These are phyloP conservation scores for Acanthornis magna DNA, from an alignment of 2,797 vertebrate genomes.

Conservation along the genomic window DNA sequence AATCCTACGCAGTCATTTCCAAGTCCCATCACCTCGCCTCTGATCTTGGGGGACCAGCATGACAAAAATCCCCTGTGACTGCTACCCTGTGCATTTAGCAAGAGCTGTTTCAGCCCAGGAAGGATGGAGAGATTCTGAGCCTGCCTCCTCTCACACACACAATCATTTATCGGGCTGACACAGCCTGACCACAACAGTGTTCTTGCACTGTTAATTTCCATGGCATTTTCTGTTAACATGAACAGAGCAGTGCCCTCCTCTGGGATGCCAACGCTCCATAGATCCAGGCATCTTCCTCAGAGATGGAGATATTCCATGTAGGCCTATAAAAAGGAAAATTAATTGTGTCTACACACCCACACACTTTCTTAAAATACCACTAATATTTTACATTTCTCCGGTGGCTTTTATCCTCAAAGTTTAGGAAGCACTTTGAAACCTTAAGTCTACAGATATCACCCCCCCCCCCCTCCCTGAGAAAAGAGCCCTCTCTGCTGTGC, in stretches of 20 bases:
- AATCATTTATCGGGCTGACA: neutral
- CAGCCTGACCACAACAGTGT: slow-evolving; percentile 3
- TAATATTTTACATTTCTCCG: slow-evolving; percentile 58
- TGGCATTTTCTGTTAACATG: slow-evolving; percentile 23
- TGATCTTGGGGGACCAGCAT: slow-evolving; percentile 31
- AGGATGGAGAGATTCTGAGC: neutral
- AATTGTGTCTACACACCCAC: slow-evolving; percentile 65
- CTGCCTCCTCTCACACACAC: neutral
- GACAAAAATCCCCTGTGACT: neutral
- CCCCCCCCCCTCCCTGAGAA: neutral
- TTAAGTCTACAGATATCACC: neutral
- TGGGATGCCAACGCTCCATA: neutral
- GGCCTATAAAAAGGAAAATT: slow-evolving; percentile 59
- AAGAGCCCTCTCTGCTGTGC: neutral
- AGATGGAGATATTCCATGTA: slow-evolving; percentile 17
- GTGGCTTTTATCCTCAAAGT: slow-evolving; percentile 34
- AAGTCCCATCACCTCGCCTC: neutral
- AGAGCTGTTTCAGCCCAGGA: neutral
- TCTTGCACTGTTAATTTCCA: slow-evolving; percentile 7
- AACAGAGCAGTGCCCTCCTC: slow-evolving; percentile 8
- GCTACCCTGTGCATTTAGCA: neutral
- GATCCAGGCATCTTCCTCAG: neutral
- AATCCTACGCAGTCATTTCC: neutral
- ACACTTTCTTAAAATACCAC: slow-evolving; percentile 48
- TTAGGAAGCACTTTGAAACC: slow-evolving; percentile 30